A percentile compares a stretch with the other conserved stretches of the same genome.
Conservation (phyloP, 2,113 vertebrate species). For the Neodon shergylaensis region DNA sequence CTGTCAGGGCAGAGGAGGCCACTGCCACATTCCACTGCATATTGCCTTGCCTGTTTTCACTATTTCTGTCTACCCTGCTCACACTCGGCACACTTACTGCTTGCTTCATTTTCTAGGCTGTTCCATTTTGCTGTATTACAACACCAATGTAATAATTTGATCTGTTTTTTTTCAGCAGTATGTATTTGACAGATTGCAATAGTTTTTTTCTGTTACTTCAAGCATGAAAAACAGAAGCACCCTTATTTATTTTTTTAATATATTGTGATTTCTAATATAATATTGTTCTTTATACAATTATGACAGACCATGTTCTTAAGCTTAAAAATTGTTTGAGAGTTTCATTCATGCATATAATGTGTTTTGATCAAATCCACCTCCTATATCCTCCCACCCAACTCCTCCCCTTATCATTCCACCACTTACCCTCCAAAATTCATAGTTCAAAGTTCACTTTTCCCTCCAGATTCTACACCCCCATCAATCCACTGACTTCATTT, state of each 20-base stretch:
- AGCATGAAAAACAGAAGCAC: background rate
- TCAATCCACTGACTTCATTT: background rate
- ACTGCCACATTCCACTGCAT: background rate
- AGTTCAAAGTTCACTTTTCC: background rate
- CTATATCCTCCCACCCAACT: background rate
- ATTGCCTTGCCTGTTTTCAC: background rate
- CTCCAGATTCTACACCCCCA: background rate
- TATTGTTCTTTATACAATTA: background rate
- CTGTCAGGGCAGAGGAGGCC: background rate
- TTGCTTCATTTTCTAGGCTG: background rate
- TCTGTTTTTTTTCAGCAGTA: background rate
- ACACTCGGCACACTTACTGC: background rate
- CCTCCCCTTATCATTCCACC: background rate
- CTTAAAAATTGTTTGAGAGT: background rate
- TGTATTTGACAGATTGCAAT: background rate
- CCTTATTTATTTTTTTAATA: constrained; percentile 5
- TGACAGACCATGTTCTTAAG: background rate
- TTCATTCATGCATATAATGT: background rate
- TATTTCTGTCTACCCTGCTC: background rate
- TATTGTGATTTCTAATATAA: background rate
- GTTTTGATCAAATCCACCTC: background rate
- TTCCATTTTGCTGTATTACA: background rate
- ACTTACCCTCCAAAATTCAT: background rate
- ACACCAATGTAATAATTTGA: background rate
- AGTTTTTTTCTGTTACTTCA: constrained; percentile 5